Conservation (phyloP, 2,888 invertebrate genomes). For the Monoplex corrugatus region DNA sequence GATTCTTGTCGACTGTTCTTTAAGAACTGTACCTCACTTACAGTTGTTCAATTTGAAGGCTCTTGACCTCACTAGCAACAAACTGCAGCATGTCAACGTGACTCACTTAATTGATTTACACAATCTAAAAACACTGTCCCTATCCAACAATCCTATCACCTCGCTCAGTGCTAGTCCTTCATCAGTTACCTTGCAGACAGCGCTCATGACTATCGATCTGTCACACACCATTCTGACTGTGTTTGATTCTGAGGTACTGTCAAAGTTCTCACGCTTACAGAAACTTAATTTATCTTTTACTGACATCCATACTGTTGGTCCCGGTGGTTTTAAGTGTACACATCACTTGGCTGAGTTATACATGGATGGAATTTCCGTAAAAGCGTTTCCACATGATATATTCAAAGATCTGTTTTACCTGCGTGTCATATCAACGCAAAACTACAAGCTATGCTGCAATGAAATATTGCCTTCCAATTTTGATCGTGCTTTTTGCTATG, state of each 20-base stretch:
- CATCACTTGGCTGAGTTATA: neutral
- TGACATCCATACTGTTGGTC: neutral
- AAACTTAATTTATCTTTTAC: constrained; percentile 12
- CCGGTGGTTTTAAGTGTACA: neutral
- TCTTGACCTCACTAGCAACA: neutral
- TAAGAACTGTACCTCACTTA: neutral
- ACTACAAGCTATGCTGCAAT: constrained; percentile 4
- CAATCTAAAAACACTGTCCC: neutral
- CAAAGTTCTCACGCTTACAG: neutral
- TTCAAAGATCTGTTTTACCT: neutral
- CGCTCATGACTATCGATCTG: neutral
- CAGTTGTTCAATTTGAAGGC: neutral
- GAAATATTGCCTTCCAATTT: neutral
- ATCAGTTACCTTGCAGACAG: neutral
- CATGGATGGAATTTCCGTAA: neutral
- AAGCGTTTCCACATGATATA: neutral
- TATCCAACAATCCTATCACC: neutral
- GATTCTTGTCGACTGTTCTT: neutral
- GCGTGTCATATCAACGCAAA: neutral
- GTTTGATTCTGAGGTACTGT: neutral
- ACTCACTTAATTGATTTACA: neutral
- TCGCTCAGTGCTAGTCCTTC: neutral
- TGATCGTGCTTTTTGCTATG: neutral
- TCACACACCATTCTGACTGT: neutral
- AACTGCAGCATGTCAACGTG: neutral